Base-by-base conservation (phyloP, 1,140 invertebrate genomes). In the Zaprionus camerounensis region DNA sequence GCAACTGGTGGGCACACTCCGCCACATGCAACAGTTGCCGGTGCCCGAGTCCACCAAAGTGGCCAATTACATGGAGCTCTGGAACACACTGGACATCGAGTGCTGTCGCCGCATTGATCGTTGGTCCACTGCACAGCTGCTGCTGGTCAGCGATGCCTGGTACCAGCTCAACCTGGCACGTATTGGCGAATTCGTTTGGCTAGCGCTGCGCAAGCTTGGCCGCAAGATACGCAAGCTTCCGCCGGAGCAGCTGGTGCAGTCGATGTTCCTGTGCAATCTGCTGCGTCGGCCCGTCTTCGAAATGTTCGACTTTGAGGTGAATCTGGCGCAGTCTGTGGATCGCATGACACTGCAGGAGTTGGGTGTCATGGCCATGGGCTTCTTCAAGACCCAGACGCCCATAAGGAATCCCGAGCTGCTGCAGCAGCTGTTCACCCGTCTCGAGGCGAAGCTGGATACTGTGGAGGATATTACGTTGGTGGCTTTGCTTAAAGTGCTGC, bases 381-480 rank as follows among this genome's bases (percentile, higher is more conserved):
- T 95, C 80, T 95, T 95, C 68, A 95, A 95, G 91, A 94, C 93
- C 1, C 91, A 95, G 72, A 94, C 91, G 0, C 92, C 68, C n/a
- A 93, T 96, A n/a, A 91, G 84, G 67, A 93, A 93, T 82, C 28
- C 76, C 0, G 44, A 80, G 0, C 79, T 95, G 17, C 5, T 94
- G 2, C 11, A 74, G 11, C 82, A 91, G 28, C 91, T 96, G 12
- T 92, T 94, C 2, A 24, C 78, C 3, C 93, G 91, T 63, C 69
- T 94, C 4, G 81, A 77, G 9, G 56, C 81, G 3, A 75, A 94
- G 26, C 69, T 94, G 20, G 70, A 93, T 7, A 81, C 20, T 9
- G 82, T 95, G 1, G 90, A 94, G 74, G 94, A 94, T 61, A 93
- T 94, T 11, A 91, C 91, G 12, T 66, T 95, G 7, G 82, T 92